Evolutionary conservation across 2,888 invertebrate genomes (phyloP), one percentile per base, ranked within the genome.

Genomic region (Venustoraphidia nigricollis): DNA sequence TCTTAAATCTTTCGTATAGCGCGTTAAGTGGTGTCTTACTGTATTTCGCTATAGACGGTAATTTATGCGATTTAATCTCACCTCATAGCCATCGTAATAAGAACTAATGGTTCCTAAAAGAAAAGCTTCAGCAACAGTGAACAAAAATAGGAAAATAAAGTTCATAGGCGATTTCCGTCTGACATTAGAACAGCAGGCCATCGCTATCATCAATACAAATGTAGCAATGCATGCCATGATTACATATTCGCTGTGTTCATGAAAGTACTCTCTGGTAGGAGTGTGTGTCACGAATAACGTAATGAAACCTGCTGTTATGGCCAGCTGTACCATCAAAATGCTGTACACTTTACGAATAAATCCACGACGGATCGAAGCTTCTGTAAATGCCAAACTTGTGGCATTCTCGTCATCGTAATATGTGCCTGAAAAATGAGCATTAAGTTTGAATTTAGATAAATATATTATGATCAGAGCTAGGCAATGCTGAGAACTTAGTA

Each of bases 271-370:
- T 57, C 71, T 71, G 1, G 86, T 82, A 0, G 73, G 73, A 36
- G 61, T 45, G 60, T 86, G 81, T 63, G 76, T 83, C 39, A 82
- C 65, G 63, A 93, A 90, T 51, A 89, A 66, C 1, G 80, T 71
- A 51, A 94, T 86, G 65, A 93, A 79, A 1, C 71, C 74, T 57
- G 86, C 68, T 0, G 93, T 89, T 46, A 94, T 75, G 9, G 80
- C 58, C 48, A 96, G 71, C 68, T 96, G 95, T 27, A 77, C 72
- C 82, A 84, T 81, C 55, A 92, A 66, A 58, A 92, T 90, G 36
- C 81, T 72, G 65, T 91, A 92, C 42, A 91, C 91, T 72, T 81
- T 90, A 65, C 83, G 72, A 48, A 86, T 79, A 60, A 86, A 87
- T 1, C 78, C 77, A 57, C 76, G 73, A 46, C 88, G 70, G 53